Conservation (phyloP, 1,140 invertebrate species). For the Papilio polytes region DNA sequence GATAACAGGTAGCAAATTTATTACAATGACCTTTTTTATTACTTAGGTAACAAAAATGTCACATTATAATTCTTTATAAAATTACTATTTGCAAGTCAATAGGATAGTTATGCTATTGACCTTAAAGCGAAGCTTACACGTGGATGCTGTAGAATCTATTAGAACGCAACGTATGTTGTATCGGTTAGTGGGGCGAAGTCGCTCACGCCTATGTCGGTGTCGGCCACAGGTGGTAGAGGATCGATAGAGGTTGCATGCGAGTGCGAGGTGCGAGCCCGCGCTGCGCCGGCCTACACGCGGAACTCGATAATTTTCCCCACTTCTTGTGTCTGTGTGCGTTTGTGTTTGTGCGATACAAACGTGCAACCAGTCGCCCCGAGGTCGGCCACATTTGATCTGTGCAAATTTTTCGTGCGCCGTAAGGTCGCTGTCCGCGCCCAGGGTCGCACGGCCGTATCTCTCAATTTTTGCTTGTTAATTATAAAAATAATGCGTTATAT, state of each 20-base stretch:
- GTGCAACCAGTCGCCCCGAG: slow-evolving; percentile 79
- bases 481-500: slow-evolving; percentile 84
- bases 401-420: slow-evolving; percentile 76
- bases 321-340: slow-evolving; percentile 41
- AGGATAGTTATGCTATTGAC: background rate
- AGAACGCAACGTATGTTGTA: background rate
- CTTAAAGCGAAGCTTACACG: slow-evolving; percentile 1
- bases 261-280: slow-evolving; percentile 20
- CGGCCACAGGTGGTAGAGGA: slow-evolving; percentile 45
- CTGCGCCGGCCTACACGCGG: slow-evolving; percentile 26
- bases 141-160: slow-evolving; percentile 20
- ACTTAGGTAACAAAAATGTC: background rate
- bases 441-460: slow-evolving; percentile 77
- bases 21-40: background rate
- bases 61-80: background rate
- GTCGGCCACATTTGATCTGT: slow-evolving; percentile 82
- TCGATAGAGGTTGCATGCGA: slow-evolving; percentile 48
- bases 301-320: slow-evolving; percentile 38
- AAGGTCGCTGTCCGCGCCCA: slow-evolving; percentile 74
- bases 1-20: background rate
- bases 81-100: background rate
- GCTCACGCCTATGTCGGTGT: slow-evolving; percentile 19
- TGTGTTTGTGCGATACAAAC: slow-evolving; percentile 56
- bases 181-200: slow-evolving; percentile 11
- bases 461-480: slow-evolving; percentile 83